Evolutionary conservation across 1,140 invertebrate species (phyloP).

Genomic region (Aphelenchoides fujianensis): DNA sequence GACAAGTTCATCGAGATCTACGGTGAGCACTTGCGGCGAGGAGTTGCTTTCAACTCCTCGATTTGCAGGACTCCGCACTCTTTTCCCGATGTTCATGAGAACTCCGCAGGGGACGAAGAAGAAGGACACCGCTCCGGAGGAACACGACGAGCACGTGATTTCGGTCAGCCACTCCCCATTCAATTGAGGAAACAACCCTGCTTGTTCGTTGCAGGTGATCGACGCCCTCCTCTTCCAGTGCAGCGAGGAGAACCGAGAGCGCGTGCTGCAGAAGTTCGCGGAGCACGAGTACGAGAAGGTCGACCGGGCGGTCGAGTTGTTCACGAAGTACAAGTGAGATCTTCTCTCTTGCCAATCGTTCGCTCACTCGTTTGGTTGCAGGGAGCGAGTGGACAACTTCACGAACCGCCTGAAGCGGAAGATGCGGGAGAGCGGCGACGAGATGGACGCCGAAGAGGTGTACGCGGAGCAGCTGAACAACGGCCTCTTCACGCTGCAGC

Average conservation of each 20-base stretch:
- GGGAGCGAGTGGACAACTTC: constrained; percentile 45
- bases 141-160: constrained; percentile 76
- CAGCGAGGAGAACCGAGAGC: constrained; percentile 79
- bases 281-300: constrained; percentile 99
- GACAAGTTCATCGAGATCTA: constrained; percentile 98
- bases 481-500: constrained; percentile 89
- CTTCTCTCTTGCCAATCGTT: background rate
- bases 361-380: constrained; percentile 27
- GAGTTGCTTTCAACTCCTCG: constrained; percentile 13
- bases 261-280: constrained; percentile 88
- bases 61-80: constrained; percentile 75
- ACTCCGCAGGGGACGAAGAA: constrained; percentile 83
- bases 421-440: constrained; percentile 61
- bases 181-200: background rate
- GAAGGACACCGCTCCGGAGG: constrained; percentile 78
- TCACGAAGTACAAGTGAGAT: constrained; percentile 79
- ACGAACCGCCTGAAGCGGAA: constrained; percentile 64
- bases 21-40: constrained; percentile 63
- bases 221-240: constrained; percentile 87
- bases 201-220: constrained; percentile 83
- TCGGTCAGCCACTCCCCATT: constrained; percentile 30
- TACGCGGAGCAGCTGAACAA: constrained; percentile 84
- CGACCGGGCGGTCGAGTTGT: constrained; percentile 87
- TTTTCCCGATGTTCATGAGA: constrained; percentile 98
- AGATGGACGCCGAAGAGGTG: constrained; percentile 74